Conservation (phyloP, 1,140 invertebrate species). For the Psix sp. region DNA sequence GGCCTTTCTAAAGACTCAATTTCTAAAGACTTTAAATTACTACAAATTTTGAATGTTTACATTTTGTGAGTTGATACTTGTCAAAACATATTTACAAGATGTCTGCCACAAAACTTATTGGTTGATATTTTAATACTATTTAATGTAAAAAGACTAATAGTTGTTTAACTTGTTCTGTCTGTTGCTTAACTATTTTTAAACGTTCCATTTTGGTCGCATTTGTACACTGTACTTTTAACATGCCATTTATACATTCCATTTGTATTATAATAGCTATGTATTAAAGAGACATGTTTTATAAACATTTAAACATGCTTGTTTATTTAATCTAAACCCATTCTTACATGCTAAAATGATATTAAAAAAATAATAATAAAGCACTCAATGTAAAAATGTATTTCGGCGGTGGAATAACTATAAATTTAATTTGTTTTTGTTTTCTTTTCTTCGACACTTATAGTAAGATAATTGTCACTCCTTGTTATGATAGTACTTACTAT, state of each 20-base stretch:
- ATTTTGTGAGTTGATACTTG: slow-evolving; percentile 15
- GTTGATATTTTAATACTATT: slow-evolving; percentile 30
- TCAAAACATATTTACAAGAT: slow-evolving; percentile 20
- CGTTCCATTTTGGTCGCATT: slow-evolving; percentile 62
- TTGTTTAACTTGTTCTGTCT: slow-evolving; percentile 29
- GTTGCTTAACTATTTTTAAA: slow-evolving; percentile 50
- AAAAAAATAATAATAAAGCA: too few species aligned
- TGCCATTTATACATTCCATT: slow-evolving; percentile 69
- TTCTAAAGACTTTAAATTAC: slow-evolving; percentile 31
- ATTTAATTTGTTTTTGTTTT: too few species aligned
- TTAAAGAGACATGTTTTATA: slow-evolving; percentile 74
- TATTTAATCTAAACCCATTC: too few species aligned
- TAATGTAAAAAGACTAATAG: slow-evolving; percentile 25
- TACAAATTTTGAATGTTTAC: slow-evolving; percentile 12
- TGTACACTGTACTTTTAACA: slow-evolving; percentile 70
- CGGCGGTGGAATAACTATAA: too few species aligned
- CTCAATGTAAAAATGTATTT: too few species aligned
- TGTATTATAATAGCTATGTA: slow-evolving; percentile 72
- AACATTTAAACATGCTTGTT: slow-evolving; percentile 70
- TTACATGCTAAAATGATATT: too few species aligned
- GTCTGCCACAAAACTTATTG: slow-evolving; percentile 19
- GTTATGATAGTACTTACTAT: too few species aligned
- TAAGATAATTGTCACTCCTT: too few species aligned
- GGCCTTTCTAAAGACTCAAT: slow-evolving; percentile 24
- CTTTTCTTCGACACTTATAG: too few species aligned